Conservation (phyloP, 2,888 invertebrate genomes). For the Marronus borbonicus region DNA sequence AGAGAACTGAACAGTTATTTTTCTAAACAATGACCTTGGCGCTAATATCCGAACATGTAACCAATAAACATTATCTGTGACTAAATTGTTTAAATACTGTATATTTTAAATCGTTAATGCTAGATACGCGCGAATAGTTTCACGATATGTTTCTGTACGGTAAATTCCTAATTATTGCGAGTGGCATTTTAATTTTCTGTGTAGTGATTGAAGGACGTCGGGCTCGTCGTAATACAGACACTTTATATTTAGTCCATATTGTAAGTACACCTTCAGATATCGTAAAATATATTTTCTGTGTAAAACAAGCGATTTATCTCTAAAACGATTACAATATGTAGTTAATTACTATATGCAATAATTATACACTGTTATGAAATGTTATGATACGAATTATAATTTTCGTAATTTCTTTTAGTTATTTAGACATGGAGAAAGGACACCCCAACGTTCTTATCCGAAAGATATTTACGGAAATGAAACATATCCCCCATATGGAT, state of each 20-base stretch:
- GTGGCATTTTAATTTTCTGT: slow-evolving; percentile 6
- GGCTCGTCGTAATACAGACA: background rate
- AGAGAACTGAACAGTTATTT: background rate
- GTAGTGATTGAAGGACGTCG: background rate
- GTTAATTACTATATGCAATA: too few relatives aligned
- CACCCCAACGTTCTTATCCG: slow-evolving; percentile 77
- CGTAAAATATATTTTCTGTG: background rate
- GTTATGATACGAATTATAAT: too few relatives aligned
- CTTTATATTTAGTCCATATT: slow-evolving; percentile 27
- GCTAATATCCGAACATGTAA: background rate
- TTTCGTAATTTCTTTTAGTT: slow-evolving; percentile 69
- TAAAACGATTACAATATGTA: too few relatives aligned
- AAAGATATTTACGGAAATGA: slow-evolving; percentile 77
- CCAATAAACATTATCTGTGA: slow-evolving; percentile 19
- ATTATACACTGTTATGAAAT: background rate
- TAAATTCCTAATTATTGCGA: background rate
- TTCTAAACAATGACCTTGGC: slow-evolving; percentile 14
- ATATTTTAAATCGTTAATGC: background rate
- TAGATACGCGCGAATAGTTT: background rate
- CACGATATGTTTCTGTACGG: slow-evolving; percentile 1
- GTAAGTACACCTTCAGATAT: slow-evolving; percentile 12
- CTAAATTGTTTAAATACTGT: slow-evolving; percentile 12
- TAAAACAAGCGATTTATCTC: too few relatives aligned
- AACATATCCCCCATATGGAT: slow-evolving; percentile 78
- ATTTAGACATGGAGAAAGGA: slow-evolving; percentile 82